Base-by-base conservation (phyloP, 2,113 vertebrate genomes). In the Ophiodon elongatus region DNA sequence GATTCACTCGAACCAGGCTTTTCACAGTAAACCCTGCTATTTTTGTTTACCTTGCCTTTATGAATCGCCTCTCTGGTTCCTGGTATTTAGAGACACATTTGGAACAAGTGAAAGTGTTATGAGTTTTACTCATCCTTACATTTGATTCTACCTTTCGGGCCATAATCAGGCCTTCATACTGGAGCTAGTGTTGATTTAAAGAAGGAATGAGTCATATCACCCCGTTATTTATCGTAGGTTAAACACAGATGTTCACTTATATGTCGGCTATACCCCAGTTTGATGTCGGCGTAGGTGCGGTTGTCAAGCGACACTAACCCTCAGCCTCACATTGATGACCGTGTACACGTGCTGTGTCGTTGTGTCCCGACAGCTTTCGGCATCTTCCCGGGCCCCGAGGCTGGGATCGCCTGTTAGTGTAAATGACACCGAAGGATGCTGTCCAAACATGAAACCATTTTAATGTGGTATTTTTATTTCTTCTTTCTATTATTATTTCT, bases 291-390 rank as follows among this genome's bases (percentile, higher is more conserved):
- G 2, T 33, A 52, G 71, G 15, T 71, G 57, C 56, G 43, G 33
- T 15, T 25, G 60, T 76, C 4, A 2, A 29, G 29, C 3, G 6
- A 75, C 77, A 65, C 75, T 21, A 57, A 78, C 43, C 45, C 29
- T 62, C 45, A 62, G 52, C 29, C 82, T 81, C 60, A 81, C 8
- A 2, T 75, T 33, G 25, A 67, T 73, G 76, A 70, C 60, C 62
- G 41, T 83, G 71, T 75, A 31, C 60, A 79, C 71, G 75, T 88
- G 83, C 68, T 19, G 74, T 85, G 73, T 77, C 19, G 52, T 60
- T 23, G 56, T 76, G 76, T 73, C 35, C 68, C 14, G 7, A 88
- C 81, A 78, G 82, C 68, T 68, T 62, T 23, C 64, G 66, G 57
- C 21, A 21, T 66, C 50, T 59, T 78, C 79, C 59, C 33, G 3